Conservation (phyloP, 2,888 invertebrate species). For the Pomacea canaliculata region DNA sequence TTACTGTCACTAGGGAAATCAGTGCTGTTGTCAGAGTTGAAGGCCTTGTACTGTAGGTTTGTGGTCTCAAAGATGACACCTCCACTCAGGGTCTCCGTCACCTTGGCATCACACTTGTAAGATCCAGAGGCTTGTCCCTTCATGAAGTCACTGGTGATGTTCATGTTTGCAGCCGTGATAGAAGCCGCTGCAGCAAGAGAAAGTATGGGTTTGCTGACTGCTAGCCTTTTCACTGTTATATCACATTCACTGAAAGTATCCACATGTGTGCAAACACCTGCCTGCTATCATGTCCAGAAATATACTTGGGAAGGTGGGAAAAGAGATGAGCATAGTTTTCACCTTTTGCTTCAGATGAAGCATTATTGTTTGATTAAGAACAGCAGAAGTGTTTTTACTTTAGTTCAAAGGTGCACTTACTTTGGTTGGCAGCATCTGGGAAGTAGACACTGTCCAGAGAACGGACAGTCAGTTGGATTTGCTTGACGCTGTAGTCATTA, state of each 20-base stretch:
- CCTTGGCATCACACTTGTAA: constrained; percentile 16
- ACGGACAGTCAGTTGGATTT: background rate
- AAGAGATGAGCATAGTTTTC: too few species aligned
- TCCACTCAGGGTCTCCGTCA: background rate
- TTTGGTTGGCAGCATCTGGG: background rate
- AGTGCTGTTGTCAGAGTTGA: constrained; percentile 37
- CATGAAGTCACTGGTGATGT: constrained; percentile 13
- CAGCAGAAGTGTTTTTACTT: background rate
- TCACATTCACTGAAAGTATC: background rate
- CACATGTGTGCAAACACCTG: too few species aligned
- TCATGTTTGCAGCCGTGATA: background rate
- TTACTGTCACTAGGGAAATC: constrained; percentile 39
- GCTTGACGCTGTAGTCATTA: background rate
- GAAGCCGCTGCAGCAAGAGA: background rate
- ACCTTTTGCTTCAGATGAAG: too few species aligned
- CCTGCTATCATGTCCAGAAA: too few species aligned
- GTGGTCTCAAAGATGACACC: constrained; percentile 34
- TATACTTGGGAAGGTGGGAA: too few species aligned
- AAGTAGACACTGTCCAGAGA: background rate
- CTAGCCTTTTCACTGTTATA: too few species aligned
- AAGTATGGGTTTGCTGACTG: background rate
- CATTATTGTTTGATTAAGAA: too few species aligned
- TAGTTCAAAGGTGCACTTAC: background rate
- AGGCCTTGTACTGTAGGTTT: constrained; percentile 49
- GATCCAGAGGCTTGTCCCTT: constrained; percentile 3